Conservation (phyloP, 2,797 vertebrate genomes). For the Anas bernieri region DNA sequence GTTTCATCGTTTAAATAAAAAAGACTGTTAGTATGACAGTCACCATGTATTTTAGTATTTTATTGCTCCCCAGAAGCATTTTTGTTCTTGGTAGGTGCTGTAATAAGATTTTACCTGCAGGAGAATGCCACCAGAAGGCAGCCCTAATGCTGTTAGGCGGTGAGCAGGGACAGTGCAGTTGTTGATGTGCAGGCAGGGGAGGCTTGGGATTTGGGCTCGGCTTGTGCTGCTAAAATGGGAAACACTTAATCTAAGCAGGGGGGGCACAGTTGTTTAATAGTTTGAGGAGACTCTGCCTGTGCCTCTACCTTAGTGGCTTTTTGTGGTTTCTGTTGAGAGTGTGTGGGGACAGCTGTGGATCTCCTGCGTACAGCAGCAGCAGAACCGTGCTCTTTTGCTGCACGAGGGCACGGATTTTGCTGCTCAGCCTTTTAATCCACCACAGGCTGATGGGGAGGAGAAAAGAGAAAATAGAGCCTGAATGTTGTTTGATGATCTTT, state of each 20-base stretch:
- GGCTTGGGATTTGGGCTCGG: not conserved
- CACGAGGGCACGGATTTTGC: not conserved
- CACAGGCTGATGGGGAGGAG: not conserved
- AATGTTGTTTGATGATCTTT: not conserved
- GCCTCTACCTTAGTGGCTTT: not conserved
- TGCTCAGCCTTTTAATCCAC: not conserved
- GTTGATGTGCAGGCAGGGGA: not conserved
- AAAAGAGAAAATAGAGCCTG: not conserved
- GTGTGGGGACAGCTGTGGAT: not conserved
- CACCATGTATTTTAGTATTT: not conserved
- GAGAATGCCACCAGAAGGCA: constrained; percentile 8
- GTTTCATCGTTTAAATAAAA: constrained; percentile 29
- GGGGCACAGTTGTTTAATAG: not conserved
- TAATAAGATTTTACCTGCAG: constrained; percentile 46
- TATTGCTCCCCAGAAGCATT: constrained; percentile 25
- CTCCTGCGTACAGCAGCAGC: not conserved
- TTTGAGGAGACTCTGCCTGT: not conserved
- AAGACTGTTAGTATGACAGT: not conserved
- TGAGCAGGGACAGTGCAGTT: not conserved
- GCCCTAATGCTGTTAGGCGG: constrained; percentile 15
- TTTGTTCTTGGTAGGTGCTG: not conserved
- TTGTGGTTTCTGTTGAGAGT: not conserved
- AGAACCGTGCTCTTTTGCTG: not conserved
- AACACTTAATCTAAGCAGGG: not conserved
- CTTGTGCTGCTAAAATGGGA: not conserved